Conservation (phyloP, 1,140 invertebrate species). For the Nixonia krombeini region DNA sequence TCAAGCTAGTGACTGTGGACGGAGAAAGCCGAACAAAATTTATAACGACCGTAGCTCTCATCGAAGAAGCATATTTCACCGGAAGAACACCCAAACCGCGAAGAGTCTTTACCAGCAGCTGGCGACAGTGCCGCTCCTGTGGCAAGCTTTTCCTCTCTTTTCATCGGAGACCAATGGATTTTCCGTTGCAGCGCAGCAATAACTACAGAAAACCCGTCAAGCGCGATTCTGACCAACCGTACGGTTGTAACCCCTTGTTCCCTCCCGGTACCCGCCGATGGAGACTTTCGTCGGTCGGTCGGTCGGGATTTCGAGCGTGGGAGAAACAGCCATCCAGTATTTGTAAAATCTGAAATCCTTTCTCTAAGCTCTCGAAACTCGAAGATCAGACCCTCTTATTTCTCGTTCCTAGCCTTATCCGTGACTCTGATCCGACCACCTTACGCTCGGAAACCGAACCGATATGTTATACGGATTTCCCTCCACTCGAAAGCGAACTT, state of each 20-base stretch:
- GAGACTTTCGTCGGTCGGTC: conserved; percentile 9
- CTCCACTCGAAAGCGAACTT: conserved; percentile 12
- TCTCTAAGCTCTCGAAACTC: conserved; percentile 12
- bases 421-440: conserved; percentile 7
- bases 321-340: conserved; percentile 18
- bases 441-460: conserved; percentile 3
- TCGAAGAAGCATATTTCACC: conserved; percentile 41
- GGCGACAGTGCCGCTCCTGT: conserved; percentile 7
- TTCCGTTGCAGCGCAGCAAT: conserved; percentile 1
- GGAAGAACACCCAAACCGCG: conserved; percentile 35
- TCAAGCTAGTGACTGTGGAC: no score
- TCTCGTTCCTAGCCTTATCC: conserved; percentile 8
- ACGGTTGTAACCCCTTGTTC: not conserved
- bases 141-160: conserved; percentile 21
- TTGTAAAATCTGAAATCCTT: conserved; percentile 23
- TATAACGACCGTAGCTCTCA: conserved; percentile 35
- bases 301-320: conserved; percentile 23
- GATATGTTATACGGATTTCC: conserved; percentile 15
- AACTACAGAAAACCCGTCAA: conserved; percentile 2
- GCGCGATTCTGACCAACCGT: not conserved
- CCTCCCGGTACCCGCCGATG: not conserved
- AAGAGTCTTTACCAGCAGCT: conserved; percentile 23
- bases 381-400: conserved; percentile 21
- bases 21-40: conserved; percentile 25
- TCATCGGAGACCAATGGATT: conserved; percentile 50